Base-by-base conservation (phyloP, 2,888 invertebrate genomes). In the Mechanitis messenoides region DNA sequence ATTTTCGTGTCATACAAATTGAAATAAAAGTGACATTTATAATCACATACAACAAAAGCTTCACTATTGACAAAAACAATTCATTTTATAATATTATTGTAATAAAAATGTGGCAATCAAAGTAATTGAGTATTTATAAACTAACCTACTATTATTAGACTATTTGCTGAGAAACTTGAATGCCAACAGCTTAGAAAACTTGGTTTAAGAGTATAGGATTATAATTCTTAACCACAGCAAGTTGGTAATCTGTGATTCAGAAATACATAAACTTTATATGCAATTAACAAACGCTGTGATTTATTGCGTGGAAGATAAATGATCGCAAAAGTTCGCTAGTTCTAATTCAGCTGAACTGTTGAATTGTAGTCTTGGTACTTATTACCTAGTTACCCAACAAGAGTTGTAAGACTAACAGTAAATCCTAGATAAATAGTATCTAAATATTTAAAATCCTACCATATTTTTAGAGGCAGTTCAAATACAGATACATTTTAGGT, bases 251-350 rank as follows among this genome's bases (percentile, higher is more conserved):
- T 31, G 42, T 42, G 42, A 42, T 9, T 42, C 42, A 6, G 31
- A 31, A 31, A 28, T 28, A 31, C 20, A 50, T 31, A 31, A 50
- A 50, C 31, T 50, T 50, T 31, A 50, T 50, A 31, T 50, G 50
- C 50, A 50, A 50, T 50, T 50, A 50, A 50, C 50, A 31, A 50
- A 50, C 31, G 31, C 50, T 50, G 50, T 31, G 50, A 50, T 50
- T 50, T 50, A 50, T 50, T 31, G 31, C 31, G 9, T 50, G 31
- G 9, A 50, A 50, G 50, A 50, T 50, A 31, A 28, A 50, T 50
- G 50, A 50, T 50, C 50, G 28, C n/a, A 11, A 31, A 50, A 9
- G 28, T 28, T 31, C 50, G 28, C 31, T 50, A 9, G 31, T 50
- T 50, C 50, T 50, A 50, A 50, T 50, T 6, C 50, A 9, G 31